Base-by-base conservation (phyloP, 2,797 vertebrate species). In the Serranus cabrilla region DNA sequence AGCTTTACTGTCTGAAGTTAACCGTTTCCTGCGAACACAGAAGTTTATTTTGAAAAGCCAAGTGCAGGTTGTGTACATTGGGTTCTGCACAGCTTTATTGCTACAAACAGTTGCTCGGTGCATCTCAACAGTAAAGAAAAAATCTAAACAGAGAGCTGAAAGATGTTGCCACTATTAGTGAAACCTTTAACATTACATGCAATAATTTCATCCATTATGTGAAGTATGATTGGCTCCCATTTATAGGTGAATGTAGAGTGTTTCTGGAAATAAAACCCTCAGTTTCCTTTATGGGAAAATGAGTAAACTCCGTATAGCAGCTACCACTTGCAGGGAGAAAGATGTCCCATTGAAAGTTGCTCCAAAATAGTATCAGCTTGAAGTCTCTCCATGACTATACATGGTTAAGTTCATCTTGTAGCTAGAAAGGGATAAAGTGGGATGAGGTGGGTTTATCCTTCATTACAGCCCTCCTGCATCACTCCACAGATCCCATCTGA, bases 331-430 rank as follows among this genome's bases (percentile, higher is more conserved):
- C 13, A 0, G 25, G 11, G 17, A 51, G 40, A n/a, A 34, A 68
- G 16, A 34, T 18, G 7, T 3, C 23, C 56, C 13, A 14, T 3
- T 20, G 16, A 46, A 67, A 59, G 23, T 52, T 65, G 18, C 39
- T 60, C 58, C 47, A 43, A 58, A 67, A 25, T 45, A 43, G 54
- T 40, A 49, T 65, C 47, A 56, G 51, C 64, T 27, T 21, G 27
- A 27, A 37, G 58, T 71, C 37, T 67, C 13, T 54, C 34, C 13
- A 18, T 76, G 79, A 63, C 78, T 83, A 77, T 84, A 84, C 57
- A 82, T 83, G 76, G 83, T 39, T 65, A 63, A 69, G 57, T 76
- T 85, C 63, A 66, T 56, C 64, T 67, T 67, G 55, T 25, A 81
- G 61, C 62, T 58, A 12, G 7, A 18, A 20, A n/a, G 47, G 72